A percentile compares a stretch with the other conserved stretches of the same genome.
Conservation (phyloP, 2,888 invertebrate species). For the Prenolepis imparis region DNA sequence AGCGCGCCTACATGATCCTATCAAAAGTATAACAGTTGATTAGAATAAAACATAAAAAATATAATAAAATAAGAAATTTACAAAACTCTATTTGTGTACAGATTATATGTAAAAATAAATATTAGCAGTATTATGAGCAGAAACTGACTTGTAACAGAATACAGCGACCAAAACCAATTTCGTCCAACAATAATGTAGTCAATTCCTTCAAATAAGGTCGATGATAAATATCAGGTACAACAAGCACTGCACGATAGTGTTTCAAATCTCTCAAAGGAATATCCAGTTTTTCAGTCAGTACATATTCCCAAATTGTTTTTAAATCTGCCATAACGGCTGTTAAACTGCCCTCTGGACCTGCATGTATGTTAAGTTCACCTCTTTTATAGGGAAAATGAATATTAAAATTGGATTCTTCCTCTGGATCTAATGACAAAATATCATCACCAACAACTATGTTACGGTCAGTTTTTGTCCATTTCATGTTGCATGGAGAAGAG, state of each 20-base stretch:
- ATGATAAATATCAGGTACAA: conserved; percentile 96
- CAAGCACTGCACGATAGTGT: conserved; percentile 94
- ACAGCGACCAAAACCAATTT: conserved; percentile 95
- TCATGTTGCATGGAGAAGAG: conserved; percentile 88
- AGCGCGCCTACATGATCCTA: conserved; percentile 95
- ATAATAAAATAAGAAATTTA: neutral
- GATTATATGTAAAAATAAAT: neutral
- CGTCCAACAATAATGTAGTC: conserved; percentile 92
- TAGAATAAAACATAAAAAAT: neutral
- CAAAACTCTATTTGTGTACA: neutral
- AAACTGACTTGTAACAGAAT: conserved; percentile 90
- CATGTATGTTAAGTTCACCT: conserved; percentile 95
- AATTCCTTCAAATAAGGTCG: conserved; percentile 94
- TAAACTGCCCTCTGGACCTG: conserved; percentile 94
- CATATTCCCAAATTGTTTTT: conserved; percentile 95
- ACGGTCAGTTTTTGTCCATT: conserved; percentile 89
- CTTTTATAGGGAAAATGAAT: conserved; percentile 96
- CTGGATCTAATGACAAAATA: conserved; percentile 90
- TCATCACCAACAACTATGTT: conserved; percentile 93
- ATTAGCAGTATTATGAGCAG: neutral
- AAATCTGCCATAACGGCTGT: conserved; percentile 94
- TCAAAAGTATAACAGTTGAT: neutral
- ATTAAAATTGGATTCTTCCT: conserved; percentile 90
- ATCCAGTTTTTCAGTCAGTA: conserved; percentile 92
- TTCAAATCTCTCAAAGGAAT: conserved; percentile 90